Evolutionary conservation across 2,888 invertebrate species (phyloP).

Genomic region (Gymnocheta viridis): DNA sequence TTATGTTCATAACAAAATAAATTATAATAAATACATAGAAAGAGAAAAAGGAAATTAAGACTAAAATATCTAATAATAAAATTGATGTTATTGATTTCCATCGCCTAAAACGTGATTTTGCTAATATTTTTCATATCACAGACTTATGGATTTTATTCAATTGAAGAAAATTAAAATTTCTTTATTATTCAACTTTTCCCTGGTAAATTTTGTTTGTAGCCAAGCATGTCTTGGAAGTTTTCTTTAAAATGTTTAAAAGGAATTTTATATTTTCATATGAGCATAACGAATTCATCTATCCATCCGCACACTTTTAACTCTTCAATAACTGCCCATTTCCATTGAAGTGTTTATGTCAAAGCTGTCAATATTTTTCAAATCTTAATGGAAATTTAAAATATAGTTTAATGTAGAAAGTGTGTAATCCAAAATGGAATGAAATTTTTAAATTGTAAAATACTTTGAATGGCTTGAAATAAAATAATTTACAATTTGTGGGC

Average conservation of each 20-base stretch:
- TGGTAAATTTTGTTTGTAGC: too few relatives aligned
- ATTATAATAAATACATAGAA: neutral
- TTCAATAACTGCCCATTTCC: constrained; percentile 7
- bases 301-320: neutral
- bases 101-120: neutral
- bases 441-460: neutral
- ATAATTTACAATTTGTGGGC: neutral
- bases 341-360: constrained; percentile 20
- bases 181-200: neutral
- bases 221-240: neutral
- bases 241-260: neutral
- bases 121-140: neutral
- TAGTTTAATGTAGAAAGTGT: neutral
- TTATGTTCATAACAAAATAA: neutral
- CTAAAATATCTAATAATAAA: neutral
- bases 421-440: neutral
- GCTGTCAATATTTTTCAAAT: constrained; percentile 17
- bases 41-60: neutral
- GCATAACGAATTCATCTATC: neutral
- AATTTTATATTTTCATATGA: neutral
- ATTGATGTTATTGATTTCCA: neutral
- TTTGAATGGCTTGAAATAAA: neutral
- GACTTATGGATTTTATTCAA: neutral
- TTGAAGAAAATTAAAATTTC: neutral
- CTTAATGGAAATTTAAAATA: constrained; percentile 20